Evolutionary conservation across 2,888 invertebrate species (phyloP), one percentile per base, ranked within the genome.

Genomic region (Pemphredon lugubris): DNA sequence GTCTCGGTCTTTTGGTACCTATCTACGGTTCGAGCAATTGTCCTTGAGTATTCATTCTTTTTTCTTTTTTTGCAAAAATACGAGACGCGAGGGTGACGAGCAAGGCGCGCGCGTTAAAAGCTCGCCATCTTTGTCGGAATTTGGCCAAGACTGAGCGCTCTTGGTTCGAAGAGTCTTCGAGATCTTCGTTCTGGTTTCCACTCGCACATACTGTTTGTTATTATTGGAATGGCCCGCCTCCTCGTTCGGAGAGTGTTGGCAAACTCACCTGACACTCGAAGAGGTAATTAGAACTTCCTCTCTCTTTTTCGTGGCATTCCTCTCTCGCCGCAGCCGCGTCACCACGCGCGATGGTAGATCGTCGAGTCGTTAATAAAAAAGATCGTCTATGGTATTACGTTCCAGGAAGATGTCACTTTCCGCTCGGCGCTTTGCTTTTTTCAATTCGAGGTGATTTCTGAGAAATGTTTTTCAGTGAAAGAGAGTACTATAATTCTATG

Each of bases 141-240:
- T 73, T 54, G 63, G 63, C 63, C 77, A 70, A 64, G 40, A 63
- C 47, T 60, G 58, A 20, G 45, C 37, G 53, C 64, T 57, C 55
- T 45, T 63, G 47, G 51, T 45, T 67, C 47, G 48, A 16, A 51
- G 44, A 55, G 53, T 66, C 74, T 47, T 53, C 61, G 77, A 64
- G 74, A 77, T 73, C 68, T 65, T 66, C 68, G 61, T 55, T 61
- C 64, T 53, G 65, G 73, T 57, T 73, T 69, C 39, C 69, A 51
- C 67, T 73, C 48, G 63, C 39, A 39, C 57, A 54, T 53, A 72
- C 68, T 73, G 77, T 82, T 84, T 83, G 81, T 83, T 84, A 84
- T 84, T 84, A 83, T 83, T 84, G 83, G 83, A 84, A 81, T 75
- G 76, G 75, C 71, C 80, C 77, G 67, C 75, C 77, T 77, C 65